A percentile compares a stretch with the other conserved stretches of the same genome.
phyloP scores from a whole-genome alignment of 2,113 vertebrate genomes.

The Garra rufa region DNA sequence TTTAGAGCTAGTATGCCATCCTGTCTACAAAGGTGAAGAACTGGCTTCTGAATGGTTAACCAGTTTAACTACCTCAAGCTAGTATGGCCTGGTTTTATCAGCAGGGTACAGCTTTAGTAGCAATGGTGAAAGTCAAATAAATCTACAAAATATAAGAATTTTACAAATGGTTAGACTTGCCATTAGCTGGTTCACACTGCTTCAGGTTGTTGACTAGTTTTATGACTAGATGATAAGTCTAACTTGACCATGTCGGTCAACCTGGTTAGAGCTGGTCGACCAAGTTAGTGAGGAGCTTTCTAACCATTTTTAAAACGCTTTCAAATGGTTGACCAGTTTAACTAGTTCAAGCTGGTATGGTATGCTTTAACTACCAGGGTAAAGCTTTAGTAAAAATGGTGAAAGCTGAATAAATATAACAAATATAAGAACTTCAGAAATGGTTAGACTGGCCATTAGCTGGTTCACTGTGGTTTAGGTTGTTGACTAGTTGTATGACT shows the following conservation, averaged over 20 bases:
- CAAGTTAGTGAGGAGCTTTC: neutral
- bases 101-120: too few species aligned
- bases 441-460: neutral
- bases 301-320: neutral
- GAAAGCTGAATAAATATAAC: too few species aligned
- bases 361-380: too few species aligned
- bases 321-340: neutral
- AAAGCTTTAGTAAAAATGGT: too few species aligned
- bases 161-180: too few species aligned
- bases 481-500: neutral
- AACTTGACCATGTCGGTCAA: neutral
- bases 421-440: too few species aligned
- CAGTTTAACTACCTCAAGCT: neutral
- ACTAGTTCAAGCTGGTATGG: neutral
- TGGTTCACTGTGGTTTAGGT: neutral
- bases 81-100: too few species aligned
- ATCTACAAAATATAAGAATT: too few species aligned
- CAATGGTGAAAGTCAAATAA: too few species aligned
- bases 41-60: neutral
- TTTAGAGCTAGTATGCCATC: neutral
- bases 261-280: neutral
- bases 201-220: neutral
- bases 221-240: neutral
- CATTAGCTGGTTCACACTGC: too few species aligned
- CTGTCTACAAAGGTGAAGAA: neutral